A percentile compares a stretch with the other conserved stretches of the same genome.
These are phyloP conservation scores for Microcebus jonahi DNA, from an alignment of 2,113 vertebrate species.

Conservation along the genomic window DNA sequence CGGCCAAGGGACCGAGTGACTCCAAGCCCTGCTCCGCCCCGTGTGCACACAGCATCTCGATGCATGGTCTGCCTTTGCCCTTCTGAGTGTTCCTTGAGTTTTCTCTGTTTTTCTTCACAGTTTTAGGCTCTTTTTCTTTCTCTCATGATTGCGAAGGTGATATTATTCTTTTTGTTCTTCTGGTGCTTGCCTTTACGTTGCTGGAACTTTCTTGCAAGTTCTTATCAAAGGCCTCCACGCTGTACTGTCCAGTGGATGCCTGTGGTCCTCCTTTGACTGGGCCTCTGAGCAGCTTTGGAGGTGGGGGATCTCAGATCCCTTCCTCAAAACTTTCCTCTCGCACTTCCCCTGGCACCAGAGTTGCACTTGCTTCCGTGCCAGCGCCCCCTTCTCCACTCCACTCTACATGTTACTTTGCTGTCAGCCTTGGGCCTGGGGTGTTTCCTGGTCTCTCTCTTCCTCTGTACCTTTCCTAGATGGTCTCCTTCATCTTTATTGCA, in stretches of 20 bases:
- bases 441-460: background rate
- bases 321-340: background rate
- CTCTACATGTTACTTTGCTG: background rate
- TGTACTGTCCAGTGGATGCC: background rate
- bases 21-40: background rate
- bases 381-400: background rate
- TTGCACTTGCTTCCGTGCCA: fast-evolving
- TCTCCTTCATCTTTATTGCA: background rate
- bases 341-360: too few relatives aligned
- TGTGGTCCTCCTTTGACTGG: too few relatives aligned
- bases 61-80: background rate
- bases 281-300: background rate
- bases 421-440: background rate
- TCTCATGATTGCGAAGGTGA: background rate
- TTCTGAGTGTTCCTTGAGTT: background rate
- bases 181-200: background rate
- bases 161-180: background rate
- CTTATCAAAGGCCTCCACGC: background rate
- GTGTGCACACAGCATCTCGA: fast-evolving
- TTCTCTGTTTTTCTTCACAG: background rate
- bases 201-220: background rate
- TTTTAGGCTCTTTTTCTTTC: background rate
- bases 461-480: background rate
- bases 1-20: fast-evolving
- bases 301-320: background rate